Percentiles rank a stretch among this genome's conserved stretches.
phyloP scores from a whole-genome alignment of 2,888 invertebrate genomes.

The Dermolepida albohirtum region DNA sequence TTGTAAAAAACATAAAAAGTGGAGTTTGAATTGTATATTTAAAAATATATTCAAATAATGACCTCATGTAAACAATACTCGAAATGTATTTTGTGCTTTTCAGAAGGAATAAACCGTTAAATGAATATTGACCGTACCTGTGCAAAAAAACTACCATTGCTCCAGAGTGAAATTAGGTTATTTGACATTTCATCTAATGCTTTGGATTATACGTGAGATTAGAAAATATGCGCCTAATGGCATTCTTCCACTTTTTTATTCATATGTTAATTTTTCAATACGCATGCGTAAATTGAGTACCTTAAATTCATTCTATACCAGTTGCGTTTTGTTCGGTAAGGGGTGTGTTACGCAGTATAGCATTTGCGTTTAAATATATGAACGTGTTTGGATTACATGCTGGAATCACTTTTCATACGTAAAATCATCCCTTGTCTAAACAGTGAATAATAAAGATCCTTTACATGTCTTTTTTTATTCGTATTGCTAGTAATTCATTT shows the following conservation, averaged over 20 bases:
- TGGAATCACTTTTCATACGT: conserved; percentile 18
- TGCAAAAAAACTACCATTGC: neutral
- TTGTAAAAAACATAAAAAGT: neutral
- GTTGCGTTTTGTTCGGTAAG: conserved; percentile 38
- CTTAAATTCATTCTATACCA: conserved; percentile 39
- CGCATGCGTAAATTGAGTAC: conserved; percentile 41
- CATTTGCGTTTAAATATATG: conserved; percentile 32
- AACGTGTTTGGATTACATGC: conserved; percentile 36
- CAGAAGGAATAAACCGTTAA: no score
- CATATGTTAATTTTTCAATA: conserved; percentile 36
- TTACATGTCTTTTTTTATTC: conserved; percentile 5
- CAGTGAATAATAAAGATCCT: conserved; percentile 12
- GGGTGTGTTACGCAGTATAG: conserved; percentile 36
- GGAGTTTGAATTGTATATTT: no score
- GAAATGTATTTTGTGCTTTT: no score
- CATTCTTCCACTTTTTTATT: conserved; percentile 29
- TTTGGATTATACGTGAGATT: conserved; percentile 24
- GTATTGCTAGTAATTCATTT: neutral
- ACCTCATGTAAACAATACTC: no score
- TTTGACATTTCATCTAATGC: conserved; percentile 10
- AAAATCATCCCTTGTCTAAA: conserved; percentile 17
- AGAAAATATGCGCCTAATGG: conserved; percentile 33
- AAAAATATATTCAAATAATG: no score
- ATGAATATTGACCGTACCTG: neutral
- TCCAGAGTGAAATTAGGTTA: conserved; percentile 12